Base-by-base conservation (phyloP, 1,140 invertebrate genomes). In the Proctacanthus coquilletti region DNA sequence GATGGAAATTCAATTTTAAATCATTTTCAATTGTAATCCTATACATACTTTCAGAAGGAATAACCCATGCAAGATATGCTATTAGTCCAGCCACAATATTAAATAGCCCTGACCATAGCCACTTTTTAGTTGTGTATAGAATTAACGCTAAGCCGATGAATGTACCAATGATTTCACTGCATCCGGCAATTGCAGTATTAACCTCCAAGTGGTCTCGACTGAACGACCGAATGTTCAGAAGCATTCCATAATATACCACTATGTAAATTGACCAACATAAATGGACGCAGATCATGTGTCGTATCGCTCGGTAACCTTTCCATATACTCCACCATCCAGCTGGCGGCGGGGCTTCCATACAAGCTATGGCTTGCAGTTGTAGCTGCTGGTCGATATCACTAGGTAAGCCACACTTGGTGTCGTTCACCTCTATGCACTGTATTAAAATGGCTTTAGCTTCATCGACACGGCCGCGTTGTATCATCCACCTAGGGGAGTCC, bases 401-500 rank as follows among this genome's bases (percentile, higher is more conserved):
- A 5, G 58, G 55, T 19, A 61, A 46, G 40, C 43, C 45, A 27
- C 45, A 48, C 4, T 52, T 47, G 3, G 51, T 60, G 0, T 66
- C 67, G 39, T 72, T 72, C 37, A 62, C 64, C 41, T 66, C 71
- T 5, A 80, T 82, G 9, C 82, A 80, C 36, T 69, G 69, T 39
- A 74, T 62, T 2, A 88, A 48, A 2, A 86, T 70, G 37, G 68
- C 63, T 39, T 81, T 75, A 0, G 84, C 83, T 42, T 79, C 72
- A 21, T 74, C 72, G 18, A 81, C 68, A 37, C 71, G 71, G 0
- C 82, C 80, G 34, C 75, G 68, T 1, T 79, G 71, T 1, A 87
- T 59, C n/a, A 88, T 61, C 84, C 84, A 89, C 38, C 84, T 66
- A 0, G 84, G 84, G 18, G 81, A 85, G 60, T 89, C 84, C 21